These are phyloP conservation scores for Acleris laterana DNA, from an alignment of 2,888 invertebrate genomes.

Conservation along the genomic window DNA sequence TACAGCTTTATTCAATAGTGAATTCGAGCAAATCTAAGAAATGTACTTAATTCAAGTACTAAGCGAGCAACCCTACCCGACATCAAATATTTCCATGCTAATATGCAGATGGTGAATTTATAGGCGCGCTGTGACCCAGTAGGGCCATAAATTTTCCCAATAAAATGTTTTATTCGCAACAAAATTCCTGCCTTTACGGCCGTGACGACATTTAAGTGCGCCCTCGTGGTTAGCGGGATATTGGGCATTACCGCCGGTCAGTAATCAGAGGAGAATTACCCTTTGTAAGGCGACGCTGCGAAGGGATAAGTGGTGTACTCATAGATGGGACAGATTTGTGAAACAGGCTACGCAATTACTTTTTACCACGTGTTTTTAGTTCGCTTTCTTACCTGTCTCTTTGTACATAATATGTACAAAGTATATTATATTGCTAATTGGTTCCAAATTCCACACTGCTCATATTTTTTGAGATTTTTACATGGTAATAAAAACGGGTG, in stretches of 20 bases:
- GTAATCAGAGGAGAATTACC: slow-evolving; percentile 25
- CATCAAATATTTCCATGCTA: slow-evolving; percentile 48
- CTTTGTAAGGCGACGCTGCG: slow-evolving; percentile 20
- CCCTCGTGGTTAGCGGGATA: slow-evolving; percentile 19
- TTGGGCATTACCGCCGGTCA: slow-evolving; percentile 18
- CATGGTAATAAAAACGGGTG: too few relatives aligned
- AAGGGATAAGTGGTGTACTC: not conserved
- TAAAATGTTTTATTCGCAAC: slow-evolving; percentile 56
- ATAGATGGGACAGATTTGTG: slow-evolving; percentile 4
- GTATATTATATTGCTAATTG: too few relatives aligned
- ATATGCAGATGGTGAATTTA: slow-evolving; percentile 50
- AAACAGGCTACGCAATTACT: too few relatives aligned
- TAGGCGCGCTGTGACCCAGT: slow-evolving; percentile 41
- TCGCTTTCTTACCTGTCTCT: too few relatives aligned
- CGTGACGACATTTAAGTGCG: slow-evolving; percentile 35
- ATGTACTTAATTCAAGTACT: not conserved
- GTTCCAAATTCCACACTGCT: too few relatives aligned
- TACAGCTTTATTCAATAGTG: too few relatives aligned
- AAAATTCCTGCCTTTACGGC: slow-evolving; percentile 41
- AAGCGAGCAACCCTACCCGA: slow-evolving; percentile 22
- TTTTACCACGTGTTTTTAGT: too few relatives aligned
- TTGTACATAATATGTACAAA: too few relatives aligned
- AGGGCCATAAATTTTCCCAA: slow-evolving; percentile 47
- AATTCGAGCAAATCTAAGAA: not conserved
- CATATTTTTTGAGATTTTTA: too few relatives aligned